Conservation (phyloP, 2,797 vertebrate species). For the Chlorospingus semifuscus region DNA sequence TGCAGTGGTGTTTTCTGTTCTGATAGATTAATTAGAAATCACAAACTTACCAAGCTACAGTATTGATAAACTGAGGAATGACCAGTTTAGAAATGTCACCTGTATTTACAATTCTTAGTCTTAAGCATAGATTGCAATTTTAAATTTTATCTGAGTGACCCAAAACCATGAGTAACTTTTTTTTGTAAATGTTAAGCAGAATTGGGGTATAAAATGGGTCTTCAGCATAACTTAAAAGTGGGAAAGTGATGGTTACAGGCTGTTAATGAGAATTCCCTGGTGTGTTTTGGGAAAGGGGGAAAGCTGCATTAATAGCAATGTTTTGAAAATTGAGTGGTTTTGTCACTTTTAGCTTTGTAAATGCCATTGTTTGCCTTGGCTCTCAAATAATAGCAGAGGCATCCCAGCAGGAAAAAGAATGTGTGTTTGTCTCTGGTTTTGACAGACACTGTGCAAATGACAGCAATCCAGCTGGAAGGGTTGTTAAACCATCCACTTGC, state of each 20-base stretch:
- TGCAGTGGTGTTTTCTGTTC: neutral
- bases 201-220: neutral
- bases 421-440: neutral
- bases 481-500: neutral
- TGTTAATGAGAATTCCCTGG: neutral
- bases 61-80: neutral
- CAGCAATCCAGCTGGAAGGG: neutral
- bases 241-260: neutral
- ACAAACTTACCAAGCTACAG: neutral
- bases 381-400: neutral
- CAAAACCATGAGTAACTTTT: neutral
- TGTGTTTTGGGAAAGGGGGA: neutral
- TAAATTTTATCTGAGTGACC: neutral
- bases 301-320: neutral
- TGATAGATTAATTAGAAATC: neutral
- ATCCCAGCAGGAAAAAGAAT: neutral
- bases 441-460: neutral
- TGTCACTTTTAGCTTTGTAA: neutral
- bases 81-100: neutral
- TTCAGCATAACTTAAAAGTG: neutral
- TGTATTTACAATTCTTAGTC: accelerated
- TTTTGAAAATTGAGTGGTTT: neutral
- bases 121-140: neutral
- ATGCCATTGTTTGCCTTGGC: neutral
- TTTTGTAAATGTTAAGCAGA: neutral